Conservation (phyloP, 2,113 vertebrate species). For the Ptyas mucosa region DNA sequence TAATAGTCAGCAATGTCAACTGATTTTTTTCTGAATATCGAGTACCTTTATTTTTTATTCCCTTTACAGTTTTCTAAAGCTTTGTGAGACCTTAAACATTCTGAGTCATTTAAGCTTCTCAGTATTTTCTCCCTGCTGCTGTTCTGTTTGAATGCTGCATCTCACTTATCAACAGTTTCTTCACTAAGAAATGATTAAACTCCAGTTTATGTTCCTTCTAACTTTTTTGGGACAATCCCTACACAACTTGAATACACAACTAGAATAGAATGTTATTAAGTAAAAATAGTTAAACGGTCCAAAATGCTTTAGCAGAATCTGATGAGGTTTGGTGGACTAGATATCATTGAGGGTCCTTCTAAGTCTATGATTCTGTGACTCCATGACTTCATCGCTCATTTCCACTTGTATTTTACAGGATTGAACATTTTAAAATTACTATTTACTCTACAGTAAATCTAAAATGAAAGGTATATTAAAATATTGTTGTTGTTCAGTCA, state of each 20-base stretch:
- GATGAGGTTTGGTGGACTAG: not conserved
- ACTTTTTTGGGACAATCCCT: not conserved
- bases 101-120: not conserved
- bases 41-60: conserved; percentile 8
- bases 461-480: not conserved
- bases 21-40: not conserved
- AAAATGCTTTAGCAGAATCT: not conserved
- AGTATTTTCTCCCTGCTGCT: not conserved
- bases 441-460: not conserved
- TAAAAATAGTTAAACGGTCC: not conserved
- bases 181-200: not conserved
- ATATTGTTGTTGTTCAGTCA: not conserved
- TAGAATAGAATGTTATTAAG: conserved; percentile 15
- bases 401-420: not conserved
- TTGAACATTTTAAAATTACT: not conserved
- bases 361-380: not conserved
- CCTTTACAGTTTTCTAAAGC: not conserved
- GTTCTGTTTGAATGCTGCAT: not conserved
- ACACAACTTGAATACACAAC: conserved; percentile 7
- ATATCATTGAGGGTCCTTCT: not conserved
- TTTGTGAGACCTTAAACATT: conserved; percentile 1
- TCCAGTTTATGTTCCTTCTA: not conserved
- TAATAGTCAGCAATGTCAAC: not conserved
- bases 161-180: not conserved
- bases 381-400: not conserved